Conservation (phyloP, 2,797 vertebrate genomes). For the Enteromius fasciolatus region DNA sequence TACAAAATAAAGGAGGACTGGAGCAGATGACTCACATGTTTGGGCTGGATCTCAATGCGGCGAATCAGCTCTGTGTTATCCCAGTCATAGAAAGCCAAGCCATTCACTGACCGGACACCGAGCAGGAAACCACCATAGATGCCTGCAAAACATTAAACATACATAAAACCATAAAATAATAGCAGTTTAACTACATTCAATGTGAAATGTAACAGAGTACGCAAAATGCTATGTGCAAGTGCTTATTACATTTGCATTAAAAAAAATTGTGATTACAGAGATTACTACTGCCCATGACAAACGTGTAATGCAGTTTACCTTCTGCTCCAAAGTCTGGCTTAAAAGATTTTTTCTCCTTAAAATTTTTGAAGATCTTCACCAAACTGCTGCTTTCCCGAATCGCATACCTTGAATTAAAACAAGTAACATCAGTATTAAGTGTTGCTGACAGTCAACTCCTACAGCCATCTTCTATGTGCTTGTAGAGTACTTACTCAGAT, state of each 20-base stretch:
- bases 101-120: constrained; percentile 93
- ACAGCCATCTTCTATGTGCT: background rate
- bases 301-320: constrained; percentile 72
- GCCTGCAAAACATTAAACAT: constrained; percentile 70
- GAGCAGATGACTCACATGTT: constrained; percentile 82
- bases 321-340: constrained; percentile 99
- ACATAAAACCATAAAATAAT: background rate
- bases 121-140: constrained; percentile 95
- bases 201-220: background rate
- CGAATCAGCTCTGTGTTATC: constrained; percentile 96
- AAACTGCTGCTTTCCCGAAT: constrained; percentile 95
- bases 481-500: constrained; percentile 88
- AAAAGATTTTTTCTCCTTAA: constrained; percentile 98
- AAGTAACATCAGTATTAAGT: constrained; percentile 56
- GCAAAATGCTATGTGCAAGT: background rate
- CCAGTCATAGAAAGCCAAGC: constrained; percentile 98
- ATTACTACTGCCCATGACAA: background rate
- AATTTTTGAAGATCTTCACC: constrained; percentile 98
- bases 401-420: constrained; percentile 81
- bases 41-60: constrained; percentile 98
- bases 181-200: background rate
- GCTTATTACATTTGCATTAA: background rate
- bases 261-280: background rate
- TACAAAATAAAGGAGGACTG: background rate
- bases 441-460: background rate